Evolutionary conservation across 2,113 vertebrate genomes (phyloP).

Genomic region (Rousettus leschenaultii): DNA sequence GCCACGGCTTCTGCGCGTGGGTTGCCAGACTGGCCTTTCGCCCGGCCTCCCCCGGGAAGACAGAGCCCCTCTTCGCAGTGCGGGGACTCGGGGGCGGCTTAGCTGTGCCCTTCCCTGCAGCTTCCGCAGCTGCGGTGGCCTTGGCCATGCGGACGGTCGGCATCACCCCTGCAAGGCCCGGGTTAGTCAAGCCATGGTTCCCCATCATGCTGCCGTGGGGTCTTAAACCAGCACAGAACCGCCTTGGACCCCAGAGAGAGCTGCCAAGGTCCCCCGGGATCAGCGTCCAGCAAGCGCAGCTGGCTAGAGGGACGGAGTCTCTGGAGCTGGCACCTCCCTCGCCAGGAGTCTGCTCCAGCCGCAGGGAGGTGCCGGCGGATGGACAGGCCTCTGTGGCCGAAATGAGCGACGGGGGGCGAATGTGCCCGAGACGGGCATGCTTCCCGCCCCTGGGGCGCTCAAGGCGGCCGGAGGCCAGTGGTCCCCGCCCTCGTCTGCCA

Average conservation of each 20-base stretch:
- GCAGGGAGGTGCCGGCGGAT: not conserved
- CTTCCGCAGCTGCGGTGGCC: not conserved
- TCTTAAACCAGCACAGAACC: not conserved
- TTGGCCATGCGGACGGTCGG: not conserved
- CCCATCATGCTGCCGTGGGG: not conserved
- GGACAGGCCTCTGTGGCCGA: not conserved
- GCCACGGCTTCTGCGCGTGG: not conserved
- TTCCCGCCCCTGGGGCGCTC: not conserved
- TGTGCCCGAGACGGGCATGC: not conserved
- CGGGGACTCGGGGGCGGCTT: not conserved
- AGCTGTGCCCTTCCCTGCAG: accelerated
- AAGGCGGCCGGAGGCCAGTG: not conserved
- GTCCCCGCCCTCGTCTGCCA: not conserved
- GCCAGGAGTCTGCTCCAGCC: not conserved
- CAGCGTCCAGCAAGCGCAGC: not conserved
- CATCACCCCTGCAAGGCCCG: not conserved
- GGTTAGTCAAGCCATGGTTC: not conserved
- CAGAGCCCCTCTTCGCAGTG: not conserved
- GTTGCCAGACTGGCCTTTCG: not conserved
- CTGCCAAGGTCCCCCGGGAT: not conserved
- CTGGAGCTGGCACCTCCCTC: not conserved
- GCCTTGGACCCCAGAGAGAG: not conserved
- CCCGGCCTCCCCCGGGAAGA: not conserved
- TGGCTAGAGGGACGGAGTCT: not conserved
- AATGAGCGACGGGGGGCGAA: not conserved